A percentile compares a stretch with the other conserved stretches of the same genome.
phyloP scores from a whole-genome alignment of 2,888 invertebrate species.

The Coremacera marginata region DNA sequence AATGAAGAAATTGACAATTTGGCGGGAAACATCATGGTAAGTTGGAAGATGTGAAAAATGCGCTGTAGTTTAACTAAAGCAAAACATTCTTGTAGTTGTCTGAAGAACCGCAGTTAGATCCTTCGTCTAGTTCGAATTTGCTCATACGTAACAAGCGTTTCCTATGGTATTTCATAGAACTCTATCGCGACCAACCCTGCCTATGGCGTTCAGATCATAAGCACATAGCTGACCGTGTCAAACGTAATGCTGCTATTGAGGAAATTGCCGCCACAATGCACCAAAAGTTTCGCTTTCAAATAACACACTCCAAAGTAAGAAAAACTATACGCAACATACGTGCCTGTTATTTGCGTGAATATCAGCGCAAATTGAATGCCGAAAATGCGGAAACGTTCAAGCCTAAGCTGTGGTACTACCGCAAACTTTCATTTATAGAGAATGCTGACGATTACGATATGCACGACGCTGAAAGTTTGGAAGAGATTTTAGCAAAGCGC shows the following conservation, averaged over 20 bases:
- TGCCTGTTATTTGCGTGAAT: constrained; percentile 28
- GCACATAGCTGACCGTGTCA: not conserved
- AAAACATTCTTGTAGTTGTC: too few species aligned
- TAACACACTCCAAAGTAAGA: not conserved
- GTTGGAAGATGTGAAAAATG: too few species aligned
- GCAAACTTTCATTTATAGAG: constrained; percentile 25
- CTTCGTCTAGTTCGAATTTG: not conserved
- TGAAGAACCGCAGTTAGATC: not conserved
- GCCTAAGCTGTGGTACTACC: constrained; percentile 29
- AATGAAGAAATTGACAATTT: not conserved
- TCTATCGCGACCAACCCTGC: constrained; percentile 27
- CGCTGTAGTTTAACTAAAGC: too few species aligned
- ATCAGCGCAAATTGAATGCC: not conserved
- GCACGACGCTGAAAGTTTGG: not conserved
- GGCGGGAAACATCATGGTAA: not conserved
- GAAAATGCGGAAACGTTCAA: not conserved
- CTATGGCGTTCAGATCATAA: constrained; percentile 29
- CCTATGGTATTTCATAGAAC: constrained; percentile 28
- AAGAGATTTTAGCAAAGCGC: not conserved
- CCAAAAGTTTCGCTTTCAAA: constrained; percentile 14
- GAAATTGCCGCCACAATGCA: constrained; percentile 23
- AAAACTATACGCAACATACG: constrained; percentile 31
- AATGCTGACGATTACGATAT: constrained; percentile 1
- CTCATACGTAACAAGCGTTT: constrained; percentile 30
- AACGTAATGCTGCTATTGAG: constrained; percentile 13